A percentile compares a stretch with the other conserved stretches of the same genome.
phyloP scores from a whole-genome alignment of 1,140 invertebrate genomes.

The Thalassaphorura encarpata region DNA sequence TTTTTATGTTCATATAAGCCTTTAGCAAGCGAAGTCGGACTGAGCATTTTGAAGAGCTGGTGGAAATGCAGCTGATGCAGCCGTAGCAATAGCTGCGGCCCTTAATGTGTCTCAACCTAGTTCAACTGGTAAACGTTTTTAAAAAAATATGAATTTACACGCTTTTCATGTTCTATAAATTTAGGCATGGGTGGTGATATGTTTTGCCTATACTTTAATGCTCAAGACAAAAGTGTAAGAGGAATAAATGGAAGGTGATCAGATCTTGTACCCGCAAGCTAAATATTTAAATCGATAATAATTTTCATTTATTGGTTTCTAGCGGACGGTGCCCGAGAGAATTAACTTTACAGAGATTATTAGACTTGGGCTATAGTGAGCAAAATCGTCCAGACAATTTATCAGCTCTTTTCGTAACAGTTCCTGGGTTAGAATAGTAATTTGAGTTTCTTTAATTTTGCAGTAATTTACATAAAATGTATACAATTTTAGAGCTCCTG shows the following conservation, averaged over 20 bases:
- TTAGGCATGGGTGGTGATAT: constrained; percentile 39
- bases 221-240: constrained; percentile 23
- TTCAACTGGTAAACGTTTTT: constrained; percentile 34
- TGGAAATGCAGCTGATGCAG: constrained; percentile 44
- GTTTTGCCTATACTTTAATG: constrained; percentile 40
- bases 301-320: not conserved
- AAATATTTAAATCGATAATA: constrained; percentile 1
- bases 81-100: constrained; percentile 39
- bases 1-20: constrained; percentile 11
- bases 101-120: constrained; percentile 40
- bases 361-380: constrained; percentile 20
- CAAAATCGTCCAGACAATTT: constrained; percentile 15
- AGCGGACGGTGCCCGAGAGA: constrained; percentile 21
- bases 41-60: constrained; percentile 37
- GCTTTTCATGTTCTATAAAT: not conserved
- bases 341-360: constrained; percentile 10
- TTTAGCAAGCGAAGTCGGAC: constrained; percentile 23
- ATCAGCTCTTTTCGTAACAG: constrained; percentile 25
- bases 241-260: constrained; percentile 26
- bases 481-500: constrained; percentile 18
- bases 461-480: not conserved
- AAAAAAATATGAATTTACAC: not conserved
- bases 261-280: not conserved
- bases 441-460: not conserved
- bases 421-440: constrained; percentile 28